Percentiles rank a stretch among this genome's conserved stretches.
These are phyloP conservation scores for Phrixothrix hirtus DNA, from an alignment of 2,888 invertebrate genomes.

Conservation along the genomic window DNA sequence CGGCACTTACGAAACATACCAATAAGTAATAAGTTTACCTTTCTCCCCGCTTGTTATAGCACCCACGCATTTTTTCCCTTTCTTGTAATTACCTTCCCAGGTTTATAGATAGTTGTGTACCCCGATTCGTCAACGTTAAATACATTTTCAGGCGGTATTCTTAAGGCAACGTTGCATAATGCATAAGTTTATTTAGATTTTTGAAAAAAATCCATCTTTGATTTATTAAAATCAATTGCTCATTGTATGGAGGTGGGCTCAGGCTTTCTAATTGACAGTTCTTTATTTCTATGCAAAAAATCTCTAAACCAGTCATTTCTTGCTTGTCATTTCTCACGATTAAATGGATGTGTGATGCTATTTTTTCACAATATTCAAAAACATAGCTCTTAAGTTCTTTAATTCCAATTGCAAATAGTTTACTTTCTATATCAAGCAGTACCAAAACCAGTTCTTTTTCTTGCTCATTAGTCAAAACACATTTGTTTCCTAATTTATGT, in stretches of 20 bases:
- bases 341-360: background rate
- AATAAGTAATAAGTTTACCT: too few relatives aligned
- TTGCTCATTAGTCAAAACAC: background rate
- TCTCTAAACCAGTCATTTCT: too few relatives aligned
- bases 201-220: conserved; percentile 6
- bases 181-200: background rate
- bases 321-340: too few relatives aligned
- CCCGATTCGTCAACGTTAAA: too few relatives aligned
- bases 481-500: too few relatives aligned
- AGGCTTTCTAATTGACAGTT: conserved; percentile 4
- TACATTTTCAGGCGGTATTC: too few relatives aligned
- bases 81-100: too few relatives aligned
- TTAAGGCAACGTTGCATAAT: background rate
- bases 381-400: too few relatives aligned
- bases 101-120: conserved; percentile 2
- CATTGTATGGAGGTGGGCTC: too few relatives aligned
- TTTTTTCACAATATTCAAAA: background rate
- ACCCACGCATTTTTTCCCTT: conserved; percentile 12
- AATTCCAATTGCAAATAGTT: conserved; percentile 1
- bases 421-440: conserved; percentile 1
- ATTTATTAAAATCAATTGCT: conserved; percentile 10
- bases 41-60: too few relatives aligned
- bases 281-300: conserved; percentile 5
- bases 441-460: background rate
- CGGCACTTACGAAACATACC: too few relatives aligned